Conservation (phyloP, 2,888 invertebrate genomes). For the Magallana nippona region DNA sequence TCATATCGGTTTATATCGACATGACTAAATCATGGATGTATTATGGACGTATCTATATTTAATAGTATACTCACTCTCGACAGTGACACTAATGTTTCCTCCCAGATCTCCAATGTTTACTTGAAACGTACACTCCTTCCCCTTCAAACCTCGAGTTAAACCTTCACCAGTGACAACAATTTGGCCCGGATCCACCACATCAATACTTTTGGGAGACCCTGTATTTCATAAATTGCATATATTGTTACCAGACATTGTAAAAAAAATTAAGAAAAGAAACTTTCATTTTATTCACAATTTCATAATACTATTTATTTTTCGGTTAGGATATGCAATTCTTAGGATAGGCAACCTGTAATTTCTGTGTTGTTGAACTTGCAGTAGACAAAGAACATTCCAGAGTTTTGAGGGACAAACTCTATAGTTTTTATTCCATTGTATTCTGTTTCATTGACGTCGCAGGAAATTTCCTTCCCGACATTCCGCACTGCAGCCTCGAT, state of each 20-base stretch:
- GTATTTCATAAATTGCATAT: not conserved
- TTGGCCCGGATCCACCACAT: conserved; percentile 78
- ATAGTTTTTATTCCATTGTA: conserved; percentile 48
- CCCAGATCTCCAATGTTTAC: conserved; percentile 81
- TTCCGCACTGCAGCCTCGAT: conserved; percentile 93
- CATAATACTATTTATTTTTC: no score
- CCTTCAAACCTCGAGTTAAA: conserved; percentile 78
- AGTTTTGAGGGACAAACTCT: conserved; percentile 54
- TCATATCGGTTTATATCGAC: no score
- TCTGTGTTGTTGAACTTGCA: conserved; percentile 55
- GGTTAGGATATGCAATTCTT: not conserved
- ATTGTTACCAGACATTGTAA: not conserved
- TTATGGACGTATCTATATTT: no score
- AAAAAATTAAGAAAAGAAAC: no score
- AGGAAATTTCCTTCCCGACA: conserved; percentile 82
- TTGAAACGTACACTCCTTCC: conserved; percentile 82
- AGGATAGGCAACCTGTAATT: conserved; percentile 57
- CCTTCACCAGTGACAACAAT: conserved; percentile 82
- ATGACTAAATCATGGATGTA: no score
- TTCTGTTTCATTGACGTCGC: conserved; percentile 86
- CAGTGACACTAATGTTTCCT: conserved; percentile 81
- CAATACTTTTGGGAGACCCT: conserved; percentile 59
- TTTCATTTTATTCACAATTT: no score
- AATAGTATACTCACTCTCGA: conserved; percentile 77
- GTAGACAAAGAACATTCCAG: conserved; percentile 58